Base-by-base conservation (phyloP, 2,888 invertebrate species). In the Cryptops parisi region DNA sequence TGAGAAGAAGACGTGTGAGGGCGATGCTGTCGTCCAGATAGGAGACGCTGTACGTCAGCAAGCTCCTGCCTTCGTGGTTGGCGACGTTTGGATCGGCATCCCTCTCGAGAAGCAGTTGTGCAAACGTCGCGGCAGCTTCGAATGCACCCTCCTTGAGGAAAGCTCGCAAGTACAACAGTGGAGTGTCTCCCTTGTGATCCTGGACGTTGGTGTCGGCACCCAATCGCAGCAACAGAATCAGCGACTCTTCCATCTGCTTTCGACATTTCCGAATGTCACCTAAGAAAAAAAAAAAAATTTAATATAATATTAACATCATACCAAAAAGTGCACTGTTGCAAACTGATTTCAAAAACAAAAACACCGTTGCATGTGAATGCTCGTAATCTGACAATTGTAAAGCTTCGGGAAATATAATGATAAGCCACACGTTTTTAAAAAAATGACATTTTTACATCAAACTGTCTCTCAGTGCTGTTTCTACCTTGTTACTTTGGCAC, bases 1-100 rank as follows among this genome's bases (percentile, higher is more conserved):
- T 65, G 33, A 65, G 55, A 4, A 65, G 59, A 12, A 64, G 58
- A n/a, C 63, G 59, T 12, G 64, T 63, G 25, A 65, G 60, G 22
- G 59, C 60, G 24, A 62, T 55, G 41, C 61, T 58, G 17, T 63
- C 61, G 52, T 65, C 65, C 58, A 65, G 58, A 53, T 62, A 60
- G 17, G 60, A 55, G 19, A 65, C 61, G 47, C 62, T 60, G 54
- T 65, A 64, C 17, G 62, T 61, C 26, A 65, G 61, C 17, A 65
- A 59, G 3, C 62, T 62, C 1, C 64, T 58, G n/a, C 63, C 62
- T 24, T 64, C 61, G 43, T 56, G 52, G 55, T 65, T 63, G 24
- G 57, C 52, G 22, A 57, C 61, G 46, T 64, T 61, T 0, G 63
- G 63, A 41, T 62, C 61, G 51, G 62, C 62, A 12, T 64, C 63